Percentiles rank a stretch among this genome's conserved stretches.
Evolutionary conservation across 2,888 invertebrate species (phyloP).

Genomic region (Troglohyphantes excavatus): DNA sequence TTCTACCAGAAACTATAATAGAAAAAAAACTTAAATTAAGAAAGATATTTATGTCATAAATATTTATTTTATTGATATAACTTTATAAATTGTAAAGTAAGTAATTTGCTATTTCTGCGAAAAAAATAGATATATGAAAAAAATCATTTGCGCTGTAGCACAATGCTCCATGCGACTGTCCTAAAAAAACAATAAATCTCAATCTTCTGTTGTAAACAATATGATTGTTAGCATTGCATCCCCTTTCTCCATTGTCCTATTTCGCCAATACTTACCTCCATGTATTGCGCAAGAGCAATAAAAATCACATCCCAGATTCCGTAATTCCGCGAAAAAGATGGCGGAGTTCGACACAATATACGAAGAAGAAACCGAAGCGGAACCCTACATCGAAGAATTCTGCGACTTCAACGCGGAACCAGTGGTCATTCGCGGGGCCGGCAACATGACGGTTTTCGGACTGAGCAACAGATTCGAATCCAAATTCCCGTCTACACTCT

Average conservation of each 20-base stretch:
- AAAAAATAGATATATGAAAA: too few species aligned
- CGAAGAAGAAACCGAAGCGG: conserved; percentile 93
- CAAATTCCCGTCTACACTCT: conserved; percentile 96
- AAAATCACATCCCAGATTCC: not conserved
- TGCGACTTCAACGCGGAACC: conserved; percentile 86
- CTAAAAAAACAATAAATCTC: conserved; percentile 37
- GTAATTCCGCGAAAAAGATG: conserved; percentile 85
- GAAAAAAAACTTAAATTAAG: too few species aligned
- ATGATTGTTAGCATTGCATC: not conserved
- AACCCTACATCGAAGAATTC: conserved; percentile 86
- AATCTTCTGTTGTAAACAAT: conserved; percentile 32
- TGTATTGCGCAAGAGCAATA: not conserved
- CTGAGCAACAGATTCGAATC: conserved; percentile 97
- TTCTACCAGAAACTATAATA: too few species aligned
- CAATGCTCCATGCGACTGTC: not conserved
- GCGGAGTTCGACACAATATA: conserved; percentile 98
- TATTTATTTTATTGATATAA: too few species aligned
- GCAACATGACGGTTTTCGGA: conserved; percentile 99
- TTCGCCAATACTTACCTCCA: not conserved
- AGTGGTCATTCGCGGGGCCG: conserved; percentile 95
- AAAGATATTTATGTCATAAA: too few species aligned
- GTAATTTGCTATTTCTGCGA: too few species aligned
- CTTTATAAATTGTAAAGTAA: too few species aligned
- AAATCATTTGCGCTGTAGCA: conserved; percentile 19
- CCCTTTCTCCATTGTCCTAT: not conserved